Conservation (phyloP, 2,888 invertebrate species). For the Cecidostiba fungosa region DNA sequence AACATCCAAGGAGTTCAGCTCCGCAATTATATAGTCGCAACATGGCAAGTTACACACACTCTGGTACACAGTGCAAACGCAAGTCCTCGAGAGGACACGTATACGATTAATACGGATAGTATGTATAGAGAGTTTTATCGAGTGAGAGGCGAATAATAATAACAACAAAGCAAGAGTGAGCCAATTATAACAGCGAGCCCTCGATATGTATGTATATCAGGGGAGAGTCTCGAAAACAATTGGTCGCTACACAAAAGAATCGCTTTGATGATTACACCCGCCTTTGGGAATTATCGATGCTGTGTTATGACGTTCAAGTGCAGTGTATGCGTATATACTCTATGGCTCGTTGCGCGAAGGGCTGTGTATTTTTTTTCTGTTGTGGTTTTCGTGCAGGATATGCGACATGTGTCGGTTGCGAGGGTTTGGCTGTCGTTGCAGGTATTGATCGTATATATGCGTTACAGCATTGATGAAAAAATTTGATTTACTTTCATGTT, state of each 20-base stretch:
- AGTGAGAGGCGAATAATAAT: not conserved
- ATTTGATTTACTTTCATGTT: no score
- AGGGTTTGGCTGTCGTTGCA: not conserved
- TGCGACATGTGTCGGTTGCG: not conserved
- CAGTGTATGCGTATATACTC: not conserved
- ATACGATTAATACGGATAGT: not conserved
- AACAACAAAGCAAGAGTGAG: constrained; percentile 17
- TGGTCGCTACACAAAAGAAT: not conserved
- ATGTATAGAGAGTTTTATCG: not conserved
- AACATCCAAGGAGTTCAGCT: not conserved
- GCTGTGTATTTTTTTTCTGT: not conserved
- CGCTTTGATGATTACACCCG: constrained; percentile 2
- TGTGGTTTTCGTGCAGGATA: not conserved
- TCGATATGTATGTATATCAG: not conserved
- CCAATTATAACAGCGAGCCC: constrained; percentile 12
- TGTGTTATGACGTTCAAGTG: not conserved
- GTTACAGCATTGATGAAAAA: no score
- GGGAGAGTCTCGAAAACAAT: constrained; percentile 15
- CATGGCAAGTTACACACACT: not conserved
- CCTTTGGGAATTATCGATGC: constrained; percentile 13
- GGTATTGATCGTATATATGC: not conserved
- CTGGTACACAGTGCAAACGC: not conserved
- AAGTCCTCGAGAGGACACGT: not conserved
- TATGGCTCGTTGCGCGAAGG: not conserved
- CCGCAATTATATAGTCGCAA: not conserved